Base-by-base conservation (phyloP, 64 coral and sea anemone species). In the Montipora cactus region DNA sequence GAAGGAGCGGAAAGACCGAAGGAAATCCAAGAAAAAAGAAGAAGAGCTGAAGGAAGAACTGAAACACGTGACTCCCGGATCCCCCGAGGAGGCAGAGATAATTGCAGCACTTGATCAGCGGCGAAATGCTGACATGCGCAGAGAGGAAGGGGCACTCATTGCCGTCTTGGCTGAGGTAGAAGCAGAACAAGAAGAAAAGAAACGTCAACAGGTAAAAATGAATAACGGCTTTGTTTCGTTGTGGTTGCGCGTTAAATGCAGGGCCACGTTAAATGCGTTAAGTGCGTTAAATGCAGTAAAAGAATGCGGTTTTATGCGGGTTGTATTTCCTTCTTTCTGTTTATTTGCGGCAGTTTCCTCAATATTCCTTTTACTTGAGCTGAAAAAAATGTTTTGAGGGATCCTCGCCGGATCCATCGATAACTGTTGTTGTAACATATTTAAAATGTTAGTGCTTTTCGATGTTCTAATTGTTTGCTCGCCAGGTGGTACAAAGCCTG, bases 1-100 rank as follows among this genome's bases (percentile, higher is more conserved):
- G 96, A 94, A 95, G 66, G 93, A 97, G 67, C 85, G 96, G 28
- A 94, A 91, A 37, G 96, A 97, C 10, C 87, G 93, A 47, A 97
- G 94, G 68, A 79, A 89, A 53, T 73, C 75, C 16, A 91, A 79
- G 71, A 97, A 89, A 66, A 95, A 89, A 59, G 84, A 81, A 15
- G 93, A 79, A 4, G 95, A 97, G 21, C 93, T 97, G 13, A 79
- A 92, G 84, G 89, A 89, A 47, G 85, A 94, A 62, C 68, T 99
- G 11, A 91, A 91, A 57, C 83, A 91, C 68, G 95, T 99, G 5
- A 87, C 94, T 18, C 92, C 95, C 14, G 92, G 92, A 51, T 99
- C 95, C 14, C 67, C 77, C 77, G 92, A 82, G 79, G 98, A 95
- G 49, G 89, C 89, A 53, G 93, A 94, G 13, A 94, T 97, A 23